phyloP scores from a whole-genome alignment of 2,888 invertebrate species.

The Onchidella celtica region DNA sequence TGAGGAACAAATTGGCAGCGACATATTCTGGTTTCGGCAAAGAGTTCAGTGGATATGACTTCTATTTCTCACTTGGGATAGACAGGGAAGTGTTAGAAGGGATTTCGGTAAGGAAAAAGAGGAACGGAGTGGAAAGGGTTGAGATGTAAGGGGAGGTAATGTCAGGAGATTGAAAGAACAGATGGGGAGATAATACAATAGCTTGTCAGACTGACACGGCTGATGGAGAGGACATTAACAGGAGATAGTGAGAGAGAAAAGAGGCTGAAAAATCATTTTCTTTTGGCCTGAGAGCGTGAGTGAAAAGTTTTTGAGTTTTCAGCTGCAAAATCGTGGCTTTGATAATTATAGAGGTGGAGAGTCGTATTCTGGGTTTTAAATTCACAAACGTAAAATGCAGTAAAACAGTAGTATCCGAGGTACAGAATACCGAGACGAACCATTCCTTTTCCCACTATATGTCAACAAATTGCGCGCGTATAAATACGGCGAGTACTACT shows the following conservation, averaged over 20 bases:
- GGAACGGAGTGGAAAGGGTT: neutral
- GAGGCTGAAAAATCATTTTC: neutral
- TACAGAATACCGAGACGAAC: too few relatives aligned
- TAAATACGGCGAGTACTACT: too few relatives aligned
- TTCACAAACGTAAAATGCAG: too few relatives aligned
- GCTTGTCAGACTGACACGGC: neutral
- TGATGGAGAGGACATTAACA: neutral
- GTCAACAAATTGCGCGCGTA: too few relatives aligned
- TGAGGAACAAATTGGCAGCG: conserved; percentile 38
- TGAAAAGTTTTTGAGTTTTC: too few relatives aligned
- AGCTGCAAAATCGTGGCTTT: too few relatives aligned
- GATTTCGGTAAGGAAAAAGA: neutral
- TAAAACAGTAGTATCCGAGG: too few relatives aligned
- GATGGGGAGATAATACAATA: conserved; percentile 12
- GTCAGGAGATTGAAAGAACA: neutral
- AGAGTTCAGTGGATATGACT: conserved; percentile 16
- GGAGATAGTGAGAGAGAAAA: neutral
- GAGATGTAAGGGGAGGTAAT: neutral
- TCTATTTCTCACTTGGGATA: neutral
- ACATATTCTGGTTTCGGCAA: conserved; percentile 22
- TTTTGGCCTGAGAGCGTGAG: neutral
- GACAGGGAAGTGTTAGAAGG: neutral
- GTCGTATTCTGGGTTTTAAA: too few relatives aligned
- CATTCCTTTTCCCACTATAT: too few relatives aligned
- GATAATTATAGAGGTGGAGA: too few relatives aligned